Conservation (phyloP, 2,113 vertebrate species). For the Scartelaos histophorus region DNA sequence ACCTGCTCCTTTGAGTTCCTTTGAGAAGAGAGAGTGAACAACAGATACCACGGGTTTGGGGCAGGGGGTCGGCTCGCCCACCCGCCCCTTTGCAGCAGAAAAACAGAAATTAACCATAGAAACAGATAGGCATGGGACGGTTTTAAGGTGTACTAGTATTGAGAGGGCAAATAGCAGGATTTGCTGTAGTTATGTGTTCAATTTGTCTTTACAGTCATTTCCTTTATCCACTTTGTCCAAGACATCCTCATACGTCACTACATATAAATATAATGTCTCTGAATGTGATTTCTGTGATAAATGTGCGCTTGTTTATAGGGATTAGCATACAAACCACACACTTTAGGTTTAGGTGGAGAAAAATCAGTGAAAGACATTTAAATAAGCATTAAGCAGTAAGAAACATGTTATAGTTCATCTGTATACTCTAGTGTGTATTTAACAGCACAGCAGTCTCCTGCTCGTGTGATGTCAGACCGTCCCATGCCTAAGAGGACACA, state of each 20-base stretch:
- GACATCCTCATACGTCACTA: not conserved
- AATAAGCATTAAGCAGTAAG: not conserved
- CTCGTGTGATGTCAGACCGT: not conserved
- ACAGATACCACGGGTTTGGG: constrained; percentile 28
- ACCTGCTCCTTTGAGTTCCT: constrained; percentile 17
- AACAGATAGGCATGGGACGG: constrained; percentile 20
- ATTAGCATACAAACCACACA: not conserved
- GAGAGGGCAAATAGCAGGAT: not conserved
- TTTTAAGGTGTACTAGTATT: not conserved
- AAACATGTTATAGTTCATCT: not conserved
- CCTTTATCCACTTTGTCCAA: not conserved
- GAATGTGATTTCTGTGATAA: not conserved
- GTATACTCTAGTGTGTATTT: not conserved
- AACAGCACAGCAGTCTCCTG: not conserved
- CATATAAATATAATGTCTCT: not conserved
- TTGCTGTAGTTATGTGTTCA: not conserved
- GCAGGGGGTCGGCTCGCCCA: constrained; percentile 24
- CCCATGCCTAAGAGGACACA: constrained; percentile 9
- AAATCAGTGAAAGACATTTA: not conserved
- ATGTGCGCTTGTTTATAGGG: not conserved
- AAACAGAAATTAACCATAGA: constrained; percentile 46
- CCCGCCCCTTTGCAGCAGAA: constrained; percentile 20
- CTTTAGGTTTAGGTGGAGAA: too few species aligned
- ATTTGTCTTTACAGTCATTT: not conserved
- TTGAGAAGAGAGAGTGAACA: constrained; percentile 39